Base-by-base conservation (phyloP, 2,113 vertebrate species). In the Heteronetta atricapilla region DNA sequence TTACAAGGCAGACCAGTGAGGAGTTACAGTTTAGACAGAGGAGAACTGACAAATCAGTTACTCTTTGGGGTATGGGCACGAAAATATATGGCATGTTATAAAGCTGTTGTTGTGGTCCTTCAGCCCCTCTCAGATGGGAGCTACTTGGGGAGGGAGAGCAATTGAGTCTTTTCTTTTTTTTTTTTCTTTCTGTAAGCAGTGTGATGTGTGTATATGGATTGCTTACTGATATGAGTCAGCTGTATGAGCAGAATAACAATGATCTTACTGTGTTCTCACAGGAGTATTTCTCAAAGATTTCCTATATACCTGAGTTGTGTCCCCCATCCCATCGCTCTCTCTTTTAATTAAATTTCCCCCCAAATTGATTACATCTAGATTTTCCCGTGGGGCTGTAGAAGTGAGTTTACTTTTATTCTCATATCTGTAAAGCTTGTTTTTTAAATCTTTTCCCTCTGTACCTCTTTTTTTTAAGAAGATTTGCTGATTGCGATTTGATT, bases 401-500 rank as follows among this genome's bases (percentile, higher is more conserved):
- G 52, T 69, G 86, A 94, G 86, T 87, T 94, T 92, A 64, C 69
- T 96, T 94, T 75, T 81, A 86, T 93, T 93, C 66, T 92, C 19
- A 42, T 90, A 28, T 94, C 80, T 86, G 10, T 75, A 88, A 62
- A 69, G 18, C 38, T 90, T 64, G 34, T 86, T 95, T 68, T 94
- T 93, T 92, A 76, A 93, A 90, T 96, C 23, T 94, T 93, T 86
- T 92, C 73, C 94, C 53, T 86, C 23, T 75, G 7, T 72, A 15
- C 74, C 46, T 75, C 9, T 59, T 83, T 88, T 88, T 86, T 76
- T 69, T 23, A 28, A 52, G 26, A 70, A 91, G 56, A 93, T 76
- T 88, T 92, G 58, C 53, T 96, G 94, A 95, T 96, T 96, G 80
- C 80, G 81, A 69, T 96, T 93, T 92, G 90, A 96, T 94, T 94